Conservation (phyloP, 2,113 vertebrate genomes). For the Morone saxatilis region DNA sequence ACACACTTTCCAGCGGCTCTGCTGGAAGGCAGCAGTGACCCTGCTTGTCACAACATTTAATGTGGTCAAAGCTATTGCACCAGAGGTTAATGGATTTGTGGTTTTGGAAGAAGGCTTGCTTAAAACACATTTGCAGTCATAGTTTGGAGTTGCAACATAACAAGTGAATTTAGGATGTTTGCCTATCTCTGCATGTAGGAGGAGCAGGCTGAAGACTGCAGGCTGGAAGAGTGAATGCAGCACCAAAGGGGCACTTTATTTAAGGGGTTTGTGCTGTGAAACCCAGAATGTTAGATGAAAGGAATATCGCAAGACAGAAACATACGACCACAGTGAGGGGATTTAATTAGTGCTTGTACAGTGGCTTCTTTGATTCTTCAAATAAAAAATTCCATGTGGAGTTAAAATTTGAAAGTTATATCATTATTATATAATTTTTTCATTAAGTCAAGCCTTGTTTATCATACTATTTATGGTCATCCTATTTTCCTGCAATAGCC, state of each 20-base stretch:
- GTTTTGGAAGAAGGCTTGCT: background rate
- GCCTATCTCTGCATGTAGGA: conserved; percentile 33
- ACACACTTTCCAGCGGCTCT: background rate
- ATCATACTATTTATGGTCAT: background rate
- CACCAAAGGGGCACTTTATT: conserved; percentile 10
- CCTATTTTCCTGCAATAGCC: background rate
- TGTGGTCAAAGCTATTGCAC: conserved; percentile 35
- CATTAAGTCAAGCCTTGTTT: background rate
- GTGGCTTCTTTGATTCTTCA: background rate
- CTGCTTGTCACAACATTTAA: conserved; percentile 23
- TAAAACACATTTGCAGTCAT: conserved; percentile 2
- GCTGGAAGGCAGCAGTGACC: background rate
- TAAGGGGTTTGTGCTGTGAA: background rate
- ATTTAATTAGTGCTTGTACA: conserved; percentile 9
- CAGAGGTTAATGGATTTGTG: conserved; percentile 24
- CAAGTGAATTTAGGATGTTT: conserved; percentile 7
- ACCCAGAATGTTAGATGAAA: conserved; percentile 25
- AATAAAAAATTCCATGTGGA: background rate
- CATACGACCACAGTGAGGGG: background rate
- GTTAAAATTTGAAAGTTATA: background rate
- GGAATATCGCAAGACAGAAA: conserved; percentile 8
- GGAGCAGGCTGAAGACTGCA: conserved; percentile 32
- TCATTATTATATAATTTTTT: background rate
- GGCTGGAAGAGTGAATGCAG: conserved; percentile 16
- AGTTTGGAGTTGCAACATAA: conserved; percentile 8